Percentiles rank a stretch among this genome's conserved stretches.
These are phyloP conservation scores for Eutolmus rufibarbis DNA, from an alignment of 2,888 invertebrate genomes.

Conservation along the genomic window DNA sequence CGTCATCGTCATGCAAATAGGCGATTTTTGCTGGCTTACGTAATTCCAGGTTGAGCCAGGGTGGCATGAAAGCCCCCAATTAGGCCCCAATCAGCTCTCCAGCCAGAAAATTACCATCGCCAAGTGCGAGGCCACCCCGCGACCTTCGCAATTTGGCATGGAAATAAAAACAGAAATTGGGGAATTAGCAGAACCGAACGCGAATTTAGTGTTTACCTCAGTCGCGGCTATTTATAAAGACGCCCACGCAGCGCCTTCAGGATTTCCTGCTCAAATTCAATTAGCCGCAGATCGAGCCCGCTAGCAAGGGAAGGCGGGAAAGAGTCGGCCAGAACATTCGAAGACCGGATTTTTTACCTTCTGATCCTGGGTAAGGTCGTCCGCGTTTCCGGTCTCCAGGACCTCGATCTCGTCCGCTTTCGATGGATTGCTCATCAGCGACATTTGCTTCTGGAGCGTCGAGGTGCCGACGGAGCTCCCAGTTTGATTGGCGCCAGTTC, in stretches of 20 bases:
- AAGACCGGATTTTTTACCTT: constrained; percentile 51
- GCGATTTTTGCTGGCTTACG: not conserved
- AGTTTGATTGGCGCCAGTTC: constrained; percentile 38
- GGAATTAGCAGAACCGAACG: not conserved
- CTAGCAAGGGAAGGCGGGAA: too few species aligned
- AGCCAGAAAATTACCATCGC: not conserved
- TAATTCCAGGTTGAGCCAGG: not conserved
- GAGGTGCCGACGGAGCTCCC: not conserved
- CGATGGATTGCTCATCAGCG: constrained; percentile 58
- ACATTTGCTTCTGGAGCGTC: constrained; percentile 58
- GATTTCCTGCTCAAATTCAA: constrained; percentile 2
- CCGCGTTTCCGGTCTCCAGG: constrained; percentile 57
- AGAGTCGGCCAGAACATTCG: too few species aligned
- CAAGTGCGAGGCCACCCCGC: not conserved
- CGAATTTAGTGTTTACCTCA: constrained; percentile 7
- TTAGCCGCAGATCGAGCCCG: not conserved
- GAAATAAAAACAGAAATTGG: not conserved
- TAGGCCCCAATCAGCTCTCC: not conserved
- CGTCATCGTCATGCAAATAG: not conserved
- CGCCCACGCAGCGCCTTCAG: not conserved
- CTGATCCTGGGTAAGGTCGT: constrained; percentile 51
- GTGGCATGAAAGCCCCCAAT: not conserved
- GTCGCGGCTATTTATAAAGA: constrained; percentile 10
- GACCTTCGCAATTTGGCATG: not conserved
- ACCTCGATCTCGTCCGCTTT: constrained; percentile 61